Base-by-base conservation (phyloP, 2,113 vertebrate species). In the Ciconia stormi region DNA sequence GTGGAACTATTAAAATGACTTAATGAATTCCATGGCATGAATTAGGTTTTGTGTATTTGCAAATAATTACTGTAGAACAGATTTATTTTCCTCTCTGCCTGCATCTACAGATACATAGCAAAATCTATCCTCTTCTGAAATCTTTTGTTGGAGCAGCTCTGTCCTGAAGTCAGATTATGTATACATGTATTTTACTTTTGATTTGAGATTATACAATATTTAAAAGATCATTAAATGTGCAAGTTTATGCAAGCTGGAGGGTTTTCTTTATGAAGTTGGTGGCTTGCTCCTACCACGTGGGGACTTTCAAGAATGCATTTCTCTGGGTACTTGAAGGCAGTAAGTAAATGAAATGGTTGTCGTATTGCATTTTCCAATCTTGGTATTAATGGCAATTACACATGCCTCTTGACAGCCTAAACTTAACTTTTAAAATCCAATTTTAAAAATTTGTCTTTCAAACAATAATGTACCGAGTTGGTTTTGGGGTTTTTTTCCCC, bases 11-110 rank as follows among this genome's bases (percentile, higher is more conserved):
- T 65, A 56, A 85, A 82, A 20, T 47, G 12, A 65, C 29, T 27
- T 87, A 71, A 66, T 66, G 14, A 92, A 87, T 89, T 92, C n/a
- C 18, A 36, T 29, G 23, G 15, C 36, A 71, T 62, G 7, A 66
- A 46, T 84, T 89, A 81, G 13, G 18, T 87, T 89, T 72, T 82
- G 25, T 61, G 23, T 89, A 26, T 90, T 91, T 82, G 32, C 34
- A 91, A 85, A 77, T 52, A 38, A 38, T 38, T 38, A 38, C 38
- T 61, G 17, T 49, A 50, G 50, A 89, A 67, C 0, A 3, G 42
- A 59, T 89, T 70, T 85, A 6, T 87, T 78, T 94, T 93, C 23
- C 13, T 71, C 13, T 59, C 52, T 82, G 16, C 30, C 36, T 84
- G 23, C 16, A 61, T 84, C 90, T 69, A 13, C 2, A 25, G 53